Evolutionary conservation across 2,888 invertebrate genomes (phyloP).

Genomic region (Uloborus plumipes): DNA sequence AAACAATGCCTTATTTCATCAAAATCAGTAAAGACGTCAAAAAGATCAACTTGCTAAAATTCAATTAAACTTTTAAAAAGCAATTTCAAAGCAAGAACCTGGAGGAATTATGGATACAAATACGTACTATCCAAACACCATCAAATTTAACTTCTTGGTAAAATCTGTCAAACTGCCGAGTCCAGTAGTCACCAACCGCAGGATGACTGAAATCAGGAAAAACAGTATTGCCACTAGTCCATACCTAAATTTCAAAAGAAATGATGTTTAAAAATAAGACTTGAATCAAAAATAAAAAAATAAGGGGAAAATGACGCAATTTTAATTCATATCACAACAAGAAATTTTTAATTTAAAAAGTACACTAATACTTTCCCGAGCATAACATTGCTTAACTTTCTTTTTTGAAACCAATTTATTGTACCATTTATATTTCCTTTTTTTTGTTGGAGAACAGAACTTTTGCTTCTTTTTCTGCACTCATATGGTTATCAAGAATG

Average conservation of each 20-base stretch:
- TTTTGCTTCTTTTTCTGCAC: no score
- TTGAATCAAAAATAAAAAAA: not conserved
- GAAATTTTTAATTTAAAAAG: not conserved
- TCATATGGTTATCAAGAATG: no score
- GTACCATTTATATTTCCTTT: no score
- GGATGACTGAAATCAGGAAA: conserved; percentile 86
- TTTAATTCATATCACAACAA: not conserved
- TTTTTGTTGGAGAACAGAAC: no score
- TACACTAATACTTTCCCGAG: no score
- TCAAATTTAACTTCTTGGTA: conserved; percentile 73
- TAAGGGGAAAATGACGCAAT: not conserved
- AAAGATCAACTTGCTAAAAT: not conserved
- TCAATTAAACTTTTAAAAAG: not conserved
- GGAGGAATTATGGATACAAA: not conserved
- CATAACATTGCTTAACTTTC: no score
- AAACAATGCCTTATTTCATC: no score
- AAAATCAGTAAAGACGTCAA: not conserved
- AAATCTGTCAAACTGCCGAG: conserved; percentile 78
- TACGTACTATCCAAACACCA: conserved; percentile 63
- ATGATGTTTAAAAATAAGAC: not conserved
- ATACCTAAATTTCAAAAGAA: conserved; percentile 74
- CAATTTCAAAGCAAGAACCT: not conserved
- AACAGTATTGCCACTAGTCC: conserved; percentile 80
- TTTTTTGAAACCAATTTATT: no score
- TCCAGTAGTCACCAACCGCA: conserved; percentile 80